A percentile compares a stretch with the other conserved stretches of the same genome.
These are phyloP conservation scores for Labrus mixtus DNA, from an alignment of 2,113 vertebrate species.

Conservation along the genomic window DNA sequence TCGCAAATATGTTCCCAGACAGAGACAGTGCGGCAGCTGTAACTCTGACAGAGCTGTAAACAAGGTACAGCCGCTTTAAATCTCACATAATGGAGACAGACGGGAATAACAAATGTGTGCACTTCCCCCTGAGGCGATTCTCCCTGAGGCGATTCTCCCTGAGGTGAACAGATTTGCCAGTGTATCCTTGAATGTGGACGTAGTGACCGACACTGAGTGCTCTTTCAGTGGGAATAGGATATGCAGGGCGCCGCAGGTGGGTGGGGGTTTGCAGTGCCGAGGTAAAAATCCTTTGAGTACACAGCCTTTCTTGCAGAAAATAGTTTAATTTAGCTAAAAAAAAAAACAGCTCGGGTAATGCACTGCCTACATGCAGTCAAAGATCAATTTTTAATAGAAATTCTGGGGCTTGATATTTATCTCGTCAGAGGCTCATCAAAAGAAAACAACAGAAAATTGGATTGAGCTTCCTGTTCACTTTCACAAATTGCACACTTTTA, in stretches of 20 bases:
- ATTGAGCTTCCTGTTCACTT: conserved; percentile 33
- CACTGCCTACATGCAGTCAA: conserved; percentile 39
- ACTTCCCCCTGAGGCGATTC: conserved; percentile 54
- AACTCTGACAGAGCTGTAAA: conserved; percentile 63
- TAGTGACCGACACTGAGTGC: conserved; percentile 50
- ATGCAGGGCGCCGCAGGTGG: conserved; percentile 24
- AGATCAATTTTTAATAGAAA: conserved; percentile 57
- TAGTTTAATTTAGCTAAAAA: conserved; percentile 44
- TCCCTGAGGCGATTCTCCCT: conserved; percentile 62
- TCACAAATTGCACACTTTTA: conserved; percentile 28
- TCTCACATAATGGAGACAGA: conserved; percentile 68
- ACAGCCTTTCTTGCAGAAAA: conserved; percentile 21
- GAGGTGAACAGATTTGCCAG: conserved; percentile 73
- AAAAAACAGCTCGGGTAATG: conserved; percentile 49
- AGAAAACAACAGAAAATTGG: conserved; percentile 18
- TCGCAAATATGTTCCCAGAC: conserved; percentile 45
- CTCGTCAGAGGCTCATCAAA: conserved; percentile 39
- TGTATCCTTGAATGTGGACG: conserved; percentile 53
- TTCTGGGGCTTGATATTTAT: conserved; percentile 40
- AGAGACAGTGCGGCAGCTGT: conserved; percentile 42
- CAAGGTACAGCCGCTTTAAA: conserved; percentile 64
- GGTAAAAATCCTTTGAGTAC: conserved; percentile 23
- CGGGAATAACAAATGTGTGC: conserved; percentile 59
- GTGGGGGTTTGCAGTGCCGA: conserved; percentile 9
- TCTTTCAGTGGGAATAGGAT: conserved; percentile 11